phyloP scores from a whole-genome alignment of 1,140 invertebrate genomes.

The Nasonia vitripennis region DNA sequence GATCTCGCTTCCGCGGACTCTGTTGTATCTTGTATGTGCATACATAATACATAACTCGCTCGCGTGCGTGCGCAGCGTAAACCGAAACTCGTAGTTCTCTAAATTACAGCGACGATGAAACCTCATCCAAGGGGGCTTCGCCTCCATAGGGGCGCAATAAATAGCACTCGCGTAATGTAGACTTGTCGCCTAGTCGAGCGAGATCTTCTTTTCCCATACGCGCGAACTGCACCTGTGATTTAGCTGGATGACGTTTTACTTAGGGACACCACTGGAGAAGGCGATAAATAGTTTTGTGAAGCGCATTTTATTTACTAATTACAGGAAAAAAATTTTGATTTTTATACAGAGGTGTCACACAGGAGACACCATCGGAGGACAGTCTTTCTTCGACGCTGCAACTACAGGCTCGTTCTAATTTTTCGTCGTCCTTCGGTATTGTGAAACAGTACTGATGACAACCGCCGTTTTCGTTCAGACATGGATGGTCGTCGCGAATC shows the following conservation, averaged over 20 bases:
- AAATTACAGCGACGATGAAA: conserved; percentile 37
- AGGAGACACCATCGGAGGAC: neutral
- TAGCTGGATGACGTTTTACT: neutral
- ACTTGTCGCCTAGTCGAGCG: neutral
- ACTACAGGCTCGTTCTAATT: neutral
- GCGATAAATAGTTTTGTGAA: too few species aligned
- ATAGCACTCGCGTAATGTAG: conserved; percentile 14
- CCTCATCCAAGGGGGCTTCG: neutral
- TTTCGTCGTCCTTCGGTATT: neutral
- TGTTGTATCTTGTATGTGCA: neutral
- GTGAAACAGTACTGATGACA: neutral
- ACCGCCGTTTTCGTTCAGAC: neutral
- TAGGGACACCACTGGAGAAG: too few species aligned
- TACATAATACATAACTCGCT: neutral
- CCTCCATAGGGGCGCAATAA: conserved; percentile 31
- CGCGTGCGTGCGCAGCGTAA: neutral
- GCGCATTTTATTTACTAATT: neutral
- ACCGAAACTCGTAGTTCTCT: conserved; percentile 15
- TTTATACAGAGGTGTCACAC: neutral
- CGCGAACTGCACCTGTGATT: neutral
- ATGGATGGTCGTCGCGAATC: neutral
- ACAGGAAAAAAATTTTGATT: neutral
- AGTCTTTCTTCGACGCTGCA: neutral
- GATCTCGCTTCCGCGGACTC: neutral
- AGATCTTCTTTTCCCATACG: neutral